Base-by-base conservation (phyloP, 2,113 vertebrate genomes). In the Pelusios castaneus region DNA sequence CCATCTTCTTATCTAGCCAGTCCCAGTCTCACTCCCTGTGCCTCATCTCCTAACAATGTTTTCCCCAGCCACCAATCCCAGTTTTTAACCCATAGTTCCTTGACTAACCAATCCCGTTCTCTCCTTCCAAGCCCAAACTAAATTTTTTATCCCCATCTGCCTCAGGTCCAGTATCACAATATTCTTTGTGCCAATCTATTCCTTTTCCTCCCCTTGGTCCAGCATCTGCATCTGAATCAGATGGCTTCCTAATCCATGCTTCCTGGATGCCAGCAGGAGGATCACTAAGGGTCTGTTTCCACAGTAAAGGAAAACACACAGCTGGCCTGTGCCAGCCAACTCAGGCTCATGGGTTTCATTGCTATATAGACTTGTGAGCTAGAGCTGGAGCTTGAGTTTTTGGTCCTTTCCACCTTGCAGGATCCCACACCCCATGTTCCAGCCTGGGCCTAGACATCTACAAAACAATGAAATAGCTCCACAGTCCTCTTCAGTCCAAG, bases 151-250 rank as follows among this genome's bases (percentile, higher is more conserved):
- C 55, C 25, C 55, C 55, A 29, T 25, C 55, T 58, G 25, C 25
- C 55, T 58, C 55, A 2, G 5, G 27, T 58, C 55, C 27, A 58
- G 25, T 58, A 55, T 27, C 24, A 83, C 10, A 83, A 63, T 55
- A 0, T 0, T 54, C 25, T 73, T 29, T 4, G 70, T 38, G 1
- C 3, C 89, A 58, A 58, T 82, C 73, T 75, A 63, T 47, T 82
- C 82, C 90, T 85, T 56, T 24, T 14, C 1, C 16, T 17, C 8
- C 8, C 19, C 0, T 0, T 52, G 3, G 5, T 56, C 17, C 51
- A 58, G 51, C 67, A 52, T 89, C 17, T 94, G 29, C 8, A 73
- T 85, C 82, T 82, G 82, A 73, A 73, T 45, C 24, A 1, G 51
- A 94, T 54, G 73, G 3, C 10, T 73, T 85, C 82, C 70, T 87